Base-by-base conservation (phyloP, 2,888 invertebrate species). In the Sarcophaga carnaria region DNA sequence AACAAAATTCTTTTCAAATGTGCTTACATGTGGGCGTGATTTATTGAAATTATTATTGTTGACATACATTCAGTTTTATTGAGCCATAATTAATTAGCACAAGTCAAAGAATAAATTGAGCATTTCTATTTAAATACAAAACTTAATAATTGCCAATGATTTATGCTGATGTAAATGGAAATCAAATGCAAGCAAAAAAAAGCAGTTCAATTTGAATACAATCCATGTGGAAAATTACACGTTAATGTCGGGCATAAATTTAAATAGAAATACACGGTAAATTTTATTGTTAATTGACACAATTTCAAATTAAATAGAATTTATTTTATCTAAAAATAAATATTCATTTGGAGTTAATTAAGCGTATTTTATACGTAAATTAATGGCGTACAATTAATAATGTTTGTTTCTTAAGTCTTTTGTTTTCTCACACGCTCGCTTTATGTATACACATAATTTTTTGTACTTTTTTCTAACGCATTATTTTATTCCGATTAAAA, bases 31-130 rank as follows among this genome's bases (percentile, higher is more conserved):
- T 81, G 75, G 84, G 84, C 74, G 78, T 71, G 71, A 84, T 83
- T 80, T 86, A 83, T 86, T 25, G 12, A 47, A 63, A 70, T 78
- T 74, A 75, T 62, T 59, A 74, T 74, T 78, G 64, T 45, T 80
- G 76, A 80, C 71, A 79, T 71, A 82, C 62, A 82, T 85, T 66
- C 54, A 67, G 8, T 67, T 76, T 45, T 71, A 76, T 64, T 80
- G 60, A 70, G 75, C 75, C 64, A 80, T 76, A 76, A 80, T 84
- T 84, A 84, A 76, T 84, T 84, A 80, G 66, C 63, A 37, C 59
- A 60, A 64, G 22, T 27, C 22, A 62, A 17, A 25, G 54, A 83
- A 83, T 64, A 78, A 37, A 75, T 63, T 12, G 14, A 66, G 49
- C 64, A 63, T n/a, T 27, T 4, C 22, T 20, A 45, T 47, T 47